A percentile compares a stretch with the other conserved stretches of the same genome.
phyloP scores from a whole-genome alignment of 2,797 vertebrate genomes.

The Sternotherus odoratus region DNA sequence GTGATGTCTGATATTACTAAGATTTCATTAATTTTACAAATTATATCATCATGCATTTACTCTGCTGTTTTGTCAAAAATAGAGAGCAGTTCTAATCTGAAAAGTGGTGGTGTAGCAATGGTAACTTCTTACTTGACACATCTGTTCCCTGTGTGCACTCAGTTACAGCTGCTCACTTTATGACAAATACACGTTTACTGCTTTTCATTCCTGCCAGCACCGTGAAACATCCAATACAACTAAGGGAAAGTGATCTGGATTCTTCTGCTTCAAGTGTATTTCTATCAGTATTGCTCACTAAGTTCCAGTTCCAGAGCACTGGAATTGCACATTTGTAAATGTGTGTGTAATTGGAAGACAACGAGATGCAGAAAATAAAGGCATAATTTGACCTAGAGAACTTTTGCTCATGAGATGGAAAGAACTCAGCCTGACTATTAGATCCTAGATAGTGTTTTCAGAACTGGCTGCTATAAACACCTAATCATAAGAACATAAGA shows the following conservation, averaged over 20 bases:
- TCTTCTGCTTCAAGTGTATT: background rate
- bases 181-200: background rate
- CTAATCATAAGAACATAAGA: background rate
- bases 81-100: background rate
- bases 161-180: background rate
- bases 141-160: background rate
- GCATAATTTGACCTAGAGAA: background rate
- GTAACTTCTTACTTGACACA: background rate
- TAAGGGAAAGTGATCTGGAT: background rate
- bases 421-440: slow-evolving; percentile 4
- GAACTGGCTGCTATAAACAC: background rate
- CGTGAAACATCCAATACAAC: background rate
- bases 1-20: slow-evolving; percentile 2
- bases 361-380: slow-evolving; percentile 17
- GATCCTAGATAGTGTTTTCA: slow-evolving; percentile 21
- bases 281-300: background rate
- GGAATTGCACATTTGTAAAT: background rate
- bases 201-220: background rate
- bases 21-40: slow-evolving; percentile 40
- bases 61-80: slow-evolving; percentile 30
- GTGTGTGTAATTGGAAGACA: background rate
- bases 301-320: background rate
- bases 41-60: background rate
- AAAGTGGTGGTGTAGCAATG: slow-evolving; percentile 30
- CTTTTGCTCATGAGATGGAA: background rate